A percentile compares a stretch with the other conserved stretches of the same genome.
These are phyloP conservation scores for Catostomus latipinnis DNA, from an alignment of 2,797 vertebrate species.

Conservation along the genomic window DNA sequence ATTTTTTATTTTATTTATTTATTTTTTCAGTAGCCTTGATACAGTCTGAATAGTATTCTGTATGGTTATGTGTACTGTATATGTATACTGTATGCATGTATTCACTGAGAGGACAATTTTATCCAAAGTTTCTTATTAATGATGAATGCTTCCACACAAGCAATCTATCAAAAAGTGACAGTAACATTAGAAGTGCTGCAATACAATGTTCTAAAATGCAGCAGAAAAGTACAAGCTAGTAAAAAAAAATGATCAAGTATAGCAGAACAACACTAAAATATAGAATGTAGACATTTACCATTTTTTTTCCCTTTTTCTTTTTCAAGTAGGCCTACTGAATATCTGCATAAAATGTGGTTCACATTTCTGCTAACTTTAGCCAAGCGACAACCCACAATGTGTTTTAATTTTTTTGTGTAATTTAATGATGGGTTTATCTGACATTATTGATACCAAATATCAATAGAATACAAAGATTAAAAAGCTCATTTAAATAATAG, in stretches of 20 bases:
- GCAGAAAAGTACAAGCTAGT: background rate
- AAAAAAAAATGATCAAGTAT: background rate
- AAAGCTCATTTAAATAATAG: no score
- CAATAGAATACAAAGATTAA: no score
- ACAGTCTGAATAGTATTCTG: background rate
- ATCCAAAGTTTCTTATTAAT: constrained; percentile 16
- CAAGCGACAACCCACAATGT: no score
- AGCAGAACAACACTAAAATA: background rate
- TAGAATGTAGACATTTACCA: background rate
- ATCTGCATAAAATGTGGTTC: no score
- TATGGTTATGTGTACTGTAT: background rate
- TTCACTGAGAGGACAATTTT: constrained; percentile 17
- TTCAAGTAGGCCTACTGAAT: no score
- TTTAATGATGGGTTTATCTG: no score
- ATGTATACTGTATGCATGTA: background rate
- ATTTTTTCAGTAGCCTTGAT: background rate
- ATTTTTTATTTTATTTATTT: no score
- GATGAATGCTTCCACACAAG: background rate
- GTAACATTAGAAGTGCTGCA: background rate
- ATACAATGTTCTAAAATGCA: background rate
- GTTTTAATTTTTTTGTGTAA: no score
- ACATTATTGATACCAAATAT: no score
- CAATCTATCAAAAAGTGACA: constrained; percentile 28
- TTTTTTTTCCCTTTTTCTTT: background rate
- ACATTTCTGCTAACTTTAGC: no score